Evolutionary conservation across 2,797 vertebrate species (phyloP).

Genomic region (Chanos chanos): DNA sequence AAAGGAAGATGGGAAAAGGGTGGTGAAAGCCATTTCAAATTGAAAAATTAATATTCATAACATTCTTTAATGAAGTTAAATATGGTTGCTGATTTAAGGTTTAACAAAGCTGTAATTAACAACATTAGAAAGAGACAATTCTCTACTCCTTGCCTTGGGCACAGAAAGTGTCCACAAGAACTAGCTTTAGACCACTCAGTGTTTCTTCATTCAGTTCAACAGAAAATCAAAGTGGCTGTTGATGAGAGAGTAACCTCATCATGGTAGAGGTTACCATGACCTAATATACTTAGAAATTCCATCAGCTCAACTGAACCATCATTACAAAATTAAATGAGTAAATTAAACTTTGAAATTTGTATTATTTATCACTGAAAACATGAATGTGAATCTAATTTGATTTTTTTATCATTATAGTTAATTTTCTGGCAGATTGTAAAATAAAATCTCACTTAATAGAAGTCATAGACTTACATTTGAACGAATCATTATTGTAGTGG

Average conservation of each 20-base stretch:
- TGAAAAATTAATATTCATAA: slow-evolving; percentile 93
- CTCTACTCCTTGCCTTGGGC: slow-evolving; percentile 22
- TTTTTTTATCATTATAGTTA: not conserved
- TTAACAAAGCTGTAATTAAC: slow-evolving; percentile 59
- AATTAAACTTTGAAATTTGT: not conserved
- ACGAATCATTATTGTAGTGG: not conserved
- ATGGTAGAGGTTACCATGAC: slow-evolving; percentile 1
- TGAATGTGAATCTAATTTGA: slow-evolving; percentile 1
- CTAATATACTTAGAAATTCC: slow-evolving; percentile 7
- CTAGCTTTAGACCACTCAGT: slow-evolving; percentile 39
- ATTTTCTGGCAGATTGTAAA: slow-evolving; percentile 2
- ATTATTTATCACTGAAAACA: not conserved
- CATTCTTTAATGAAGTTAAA: slow-evolving; percentile 75
- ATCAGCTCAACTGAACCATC: slow-evolving; percentile 3
- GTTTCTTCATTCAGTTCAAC: slow-evolving; percentile 4
- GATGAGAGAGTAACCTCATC: too few relatives aligned
- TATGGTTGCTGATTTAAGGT: slow-evolving; percentile 58
- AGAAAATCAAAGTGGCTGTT: not conserved
- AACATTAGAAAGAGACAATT: slow-evolving; percentile 48
- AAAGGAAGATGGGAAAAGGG: slow-evolving; percentile 49
- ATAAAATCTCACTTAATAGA: not conserved
- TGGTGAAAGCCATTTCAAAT: slow-evolving; percentile 76
- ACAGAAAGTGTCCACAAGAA: slow-evolving; percentile 39
- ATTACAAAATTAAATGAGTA: not conserved
- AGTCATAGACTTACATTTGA: not conserved